Conservation (phyloP, 2,797 vertebrate genomes). For the Etheostoma nigrum region DNA sequence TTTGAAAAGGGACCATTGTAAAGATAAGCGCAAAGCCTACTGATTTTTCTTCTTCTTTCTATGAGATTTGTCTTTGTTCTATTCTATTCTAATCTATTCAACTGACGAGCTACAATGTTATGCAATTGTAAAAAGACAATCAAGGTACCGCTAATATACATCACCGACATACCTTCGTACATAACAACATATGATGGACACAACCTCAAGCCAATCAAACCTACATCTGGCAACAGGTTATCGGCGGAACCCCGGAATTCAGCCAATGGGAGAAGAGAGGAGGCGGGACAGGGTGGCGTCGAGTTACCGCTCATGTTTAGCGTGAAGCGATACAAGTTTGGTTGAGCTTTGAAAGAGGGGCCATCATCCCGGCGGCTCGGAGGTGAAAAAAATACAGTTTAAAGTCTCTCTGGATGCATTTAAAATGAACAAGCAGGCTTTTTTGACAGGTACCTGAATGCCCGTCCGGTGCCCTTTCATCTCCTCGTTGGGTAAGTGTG, state of each 20-base stretch:
- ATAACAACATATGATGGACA: constrained; percentile 37
- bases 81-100: background rate
- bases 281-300: constrained; percentile 45
- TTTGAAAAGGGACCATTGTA: background rate
- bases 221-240: constrained; percentile 48
- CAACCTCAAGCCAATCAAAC: constrained; percentile 40
- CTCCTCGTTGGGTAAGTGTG: constrained; percentile 59
- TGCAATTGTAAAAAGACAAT: constrained; percentile 54
- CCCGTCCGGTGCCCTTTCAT: background rate
- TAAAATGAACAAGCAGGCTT: constrained; percentile 50
- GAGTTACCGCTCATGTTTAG: constrained; percentile 36
- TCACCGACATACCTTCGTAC: constrained; percentile 41
- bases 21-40: background rate
- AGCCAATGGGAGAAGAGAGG: constrained; percentile 56
- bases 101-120: background rate
- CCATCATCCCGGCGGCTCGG: constrained; percentile 73
- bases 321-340: constrained; percentile 69
- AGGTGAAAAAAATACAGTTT: constrained; percentile 67
- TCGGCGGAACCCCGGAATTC: background rate
- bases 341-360: constrained; percentile 82
- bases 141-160: constrained; percentile 54
- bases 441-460: constrained; percentile 37
- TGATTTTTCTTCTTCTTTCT: background rate
- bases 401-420: constrained; percentile 58
- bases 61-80: background rate